Conservation (phyloP, 2,797 vertebrate genomes). For the Coregonus ussuriensis region DNA sequence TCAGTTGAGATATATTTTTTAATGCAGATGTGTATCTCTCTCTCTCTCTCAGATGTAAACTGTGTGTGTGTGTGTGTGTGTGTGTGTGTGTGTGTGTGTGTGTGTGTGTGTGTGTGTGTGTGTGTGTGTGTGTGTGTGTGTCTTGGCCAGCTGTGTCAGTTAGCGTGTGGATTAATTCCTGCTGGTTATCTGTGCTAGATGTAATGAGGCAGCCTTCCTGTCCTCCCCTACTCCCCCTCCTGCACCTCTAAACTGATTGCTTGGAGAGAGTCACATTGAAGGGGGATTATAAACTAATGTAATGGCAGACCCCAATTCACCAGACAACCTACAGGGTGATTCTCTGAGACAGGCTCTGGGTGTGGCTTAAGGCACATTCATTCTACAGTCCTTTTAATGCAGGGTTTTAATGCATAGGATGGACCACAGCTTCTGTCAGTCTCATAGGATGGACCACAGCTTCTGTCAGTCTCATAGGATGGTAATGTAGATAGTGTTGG, state of each 20-base stretch:
- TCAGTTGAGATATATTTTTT: too few relatives aligned
- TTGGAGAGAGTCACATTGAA: constrained; percentile 63
- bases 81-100: too few relatives aligned
- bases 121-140: constrained; percentile 26
- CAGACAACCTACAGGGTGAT: constrained; percentile 46
- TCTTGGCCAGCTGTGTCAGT: constrained; percentile 47
- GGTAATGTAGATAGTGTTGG: too few relatives aligned
- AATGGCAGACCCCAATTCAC: constrained; percentile 48
- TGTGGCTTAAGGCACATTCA: too few relatives aligned
- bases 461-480: too few relatives aligned
- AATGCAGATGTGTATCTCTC: constrained; percentile 8
- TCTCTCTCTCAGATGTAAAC: background rate
- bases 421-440: too few relatives aligned
- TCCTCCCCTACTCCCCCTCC: background rate
- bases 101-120: too few relatives aligned
- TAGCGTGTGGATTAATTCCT: constrained; percentile 69
- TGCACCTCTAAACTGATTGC: constrained; percentile 59
- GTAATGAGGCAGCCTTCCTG: constrained; percentile 49
- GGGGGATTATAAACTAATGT: constrained; percentile 76
- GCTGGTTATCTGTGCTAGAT: constrained; percentile 67
- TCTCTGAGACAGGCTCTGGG: constrained; percentile 65
- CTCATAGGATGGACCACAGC: too few relatives aligned
- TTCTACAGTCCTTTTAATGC: too few relatives aligned
- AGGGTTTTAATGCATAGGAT: too few relatives aligned
- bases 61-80: too few relatives aligned